Conservation (phyloP, 2,888 invertebrate species). For the Adelognathus sp. region DNA sequence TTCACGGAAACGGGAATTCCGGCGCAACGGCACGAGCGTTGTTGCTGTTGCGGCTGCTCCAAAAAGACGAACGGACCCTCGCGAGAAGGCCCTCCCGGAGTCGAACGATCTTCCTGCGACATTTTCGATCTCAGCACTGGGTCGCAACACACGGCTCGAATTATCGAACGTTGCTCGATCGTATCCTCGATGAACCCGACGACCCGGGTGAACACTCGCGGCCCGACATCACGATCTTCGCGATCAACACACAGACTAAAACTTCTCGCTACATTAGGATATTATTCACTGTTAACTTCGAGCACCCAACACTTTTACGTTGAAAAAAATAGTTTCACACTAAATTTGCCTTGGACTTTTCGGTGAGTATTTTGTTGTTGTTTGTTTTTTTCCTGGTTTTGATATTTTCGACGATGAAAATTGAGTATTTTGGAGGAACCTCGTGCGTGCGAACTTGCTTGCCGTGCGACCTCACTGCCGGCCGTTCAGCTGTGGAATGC, state of each 20-base stretch:
- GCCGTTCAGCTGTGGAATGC: slow-evolving; percentile 78
- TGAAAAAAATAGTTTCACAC: not conserved
- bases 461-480: slow-evolving; percentile 74
- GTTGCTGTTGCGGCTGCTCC: slow-evolving; percentile 25
- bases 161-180: not conserved
- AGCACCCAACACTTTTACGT: too few species aligned
- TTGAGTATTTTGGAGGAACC: slow-evolving; percentile 15
- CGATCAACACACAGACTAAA: not conserved
- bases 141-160: not conserved
- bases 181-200: not conserved
- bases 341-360: not conserved
- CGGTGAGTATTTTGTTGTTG: not conserved
- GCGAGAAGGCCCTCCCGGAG: slow-evolving; percentile 39
- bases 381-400: not conserved
- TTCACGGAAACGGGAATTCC: not conserved
- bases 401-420: not conserved
- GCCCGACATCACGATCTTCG: not conserved
- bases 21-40: slow-evolving; percentile 48
- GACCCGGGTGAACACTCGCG: not conserved
- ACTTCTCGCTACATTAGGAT: not conserved
- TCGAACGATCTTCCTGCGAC: slow-evolving; percentile 47
- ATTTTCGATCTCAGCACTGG: slow-evolving; percentile 1
- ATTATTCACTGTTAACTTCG: too few species aligned
- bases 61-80: slow-evolving; percentile 51
- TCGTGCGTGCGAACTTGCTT: slow-evolving; percentile 57